These are phyloP conservation scores for Enteromius radiatus DNA, from an alignment of 2,797 vertebrate species.

Conservation along the genomic window DNA sequence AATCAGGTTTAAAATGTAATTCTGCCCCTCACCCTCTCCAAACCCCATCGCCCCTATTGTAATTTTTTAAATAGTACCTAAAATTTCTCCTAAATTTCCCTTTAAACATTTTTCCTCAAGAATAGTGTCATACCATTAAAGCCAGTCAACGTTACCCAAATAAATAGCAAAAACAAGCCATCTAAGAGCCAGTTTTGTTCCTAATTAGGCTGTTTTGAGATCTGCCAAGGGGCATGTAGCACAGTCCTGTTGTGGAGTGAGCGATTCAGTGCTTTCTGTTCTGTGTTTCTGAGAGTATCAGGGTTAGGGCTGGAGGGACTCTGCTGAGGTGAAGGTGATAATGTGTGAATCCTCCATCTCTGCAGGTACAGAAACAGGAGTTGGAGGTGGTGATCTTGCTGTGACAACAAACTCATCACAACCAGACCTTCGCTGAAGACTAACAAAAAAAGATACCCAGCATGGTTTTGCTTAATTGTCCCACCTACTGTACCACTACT, in stretches of 20 bases:
- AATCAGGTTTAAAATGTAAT: slow-evolving; percentile 34
- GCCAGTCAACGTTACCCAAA: not conserved
- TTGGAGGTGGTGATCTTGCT: not conserved
- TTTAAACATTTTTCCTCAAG: not conserved
- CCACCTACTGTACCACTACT: not conserved
- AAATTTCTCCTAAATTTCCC: not conserved
- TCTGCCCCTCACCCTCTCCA: not conserved
- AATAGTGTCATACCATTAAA: not conserved
- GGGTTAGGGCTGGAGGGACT: slow-evolving; percentile 36
- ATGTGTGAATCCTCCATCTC: slow-evolving; percentile 51
- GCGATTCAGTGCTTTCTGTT: slow-evolving; percentile 24
- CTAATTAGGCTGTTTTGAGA: slow-evolving; percentile 44
- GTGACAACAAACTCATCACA: not conserved
- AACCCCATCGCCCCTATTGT: not conserved
- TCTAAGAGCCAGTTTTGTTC: not conserved
- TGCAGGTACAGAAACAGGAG: slow-evolving; percentile 43
- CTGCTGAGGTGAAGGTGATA: slow-evolving; percentile 50
- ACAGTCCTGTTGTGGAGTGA: slow-evolving; percentile 8
- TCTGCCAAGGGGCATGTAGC: slow-evolving; percentile 2
- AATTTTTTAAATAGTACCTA: not conserved
- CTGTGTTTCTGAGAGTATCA: slow-evolving; percentile 14
- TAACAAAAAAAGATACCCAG: not conserved
- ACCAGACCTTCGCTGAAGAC: not conserved
- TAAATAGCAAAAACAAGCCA: not conserved
- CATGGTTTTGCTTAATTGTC: not conserved